These are phyloP conservation scores for Actinernus sp. DNA, from an alignment of 92 coral and sea anemone genomes.

Conservation along the genomic window DNA sequence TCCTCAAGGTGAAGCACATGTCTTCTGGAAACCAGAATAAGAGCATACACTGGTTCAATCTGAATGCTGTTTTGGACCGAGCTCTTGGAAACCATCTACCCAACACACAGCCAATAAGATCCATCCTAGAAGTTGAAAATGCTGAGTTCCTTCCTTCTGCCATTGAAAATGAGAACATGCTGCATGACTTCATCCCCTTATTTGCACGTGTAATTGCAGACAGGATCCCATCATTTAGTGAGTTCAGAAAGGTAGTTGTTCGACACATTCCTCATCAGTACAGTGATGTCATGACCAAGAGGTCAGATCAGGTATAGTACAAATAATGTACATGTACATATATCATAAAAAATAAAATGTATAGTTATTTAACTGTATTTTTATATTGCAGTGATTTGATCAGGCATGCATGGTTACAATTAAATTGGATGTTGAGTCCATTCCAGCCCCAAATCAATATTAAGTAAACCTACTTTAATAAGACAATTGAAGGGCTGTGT, in stretches of 20 bases:
- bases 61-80: constrained; percentile 61
- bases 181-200: constrained; percentile 56
- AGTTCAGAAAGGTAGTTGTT: constrained; percentile 18
- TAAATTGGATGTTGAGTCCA: too few relatives aligned
- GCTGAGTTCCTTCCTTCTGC: constrained; percentile 54
- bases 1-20: constrained; percentile 58
- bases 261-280: constrained; percentile 67
- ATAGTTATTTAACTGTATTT: too few relatives aligned
- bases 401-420: too few relatives aligned
- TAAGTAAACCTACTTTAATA: too few relatives aligned
- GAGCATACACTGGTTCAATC: constrained; percentile 77
- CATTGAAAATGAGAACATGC: constrained; percentile 52
- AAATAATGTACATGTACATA: too few relatives aligned
- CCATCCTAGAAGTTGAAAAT: constrained; percentile 39
- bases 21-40: constrained; percentile 57
- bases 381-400: too few relatives aligned
- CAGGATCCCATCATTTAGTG: constrained; percentile 36
- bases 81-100: constrained; percentile 12
- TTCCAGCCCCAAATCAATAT: too few relatives aligned
- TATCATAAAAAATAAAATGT: too few relatives aligned
- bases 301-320: constrained; percentile 38
- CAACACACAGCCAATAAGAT: constrained; percentile 23
- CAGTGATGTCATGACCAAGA: constrained; percentile 37
- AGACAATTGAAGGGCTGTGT: too few relatives aligned
- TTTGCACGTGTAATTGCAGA: constrained; percentile 45